A percentile compares a stretch with the other conserved stretches of the same genome.
These are phyloP conservation scores for Euborellia annulipes DNA, from an alignment of 1,140 invertebrate species.

Conservation along the genomic window DNA sequence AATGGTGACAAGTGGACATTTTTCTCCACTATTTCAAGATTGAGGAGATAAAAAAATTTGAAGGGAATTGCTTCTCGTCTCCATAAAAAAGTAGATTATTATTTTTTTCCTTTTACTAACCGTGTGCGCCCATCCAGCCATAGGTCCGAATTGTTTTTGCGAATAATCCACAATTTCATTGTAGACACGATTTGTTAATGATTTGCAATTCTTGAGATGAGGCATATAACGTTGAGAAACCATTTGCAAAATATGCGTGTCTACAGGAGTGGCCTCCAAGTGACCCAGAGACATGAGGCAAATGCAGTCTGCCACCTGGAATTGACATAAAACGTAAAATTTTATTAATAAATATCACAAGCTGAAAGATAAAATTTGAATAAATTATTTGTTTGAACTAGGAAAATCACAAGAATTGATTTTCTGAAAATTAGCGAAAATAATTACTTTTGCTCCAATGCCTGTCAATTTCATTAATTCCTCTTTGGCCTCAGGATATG, in stretches of 20 bases:
- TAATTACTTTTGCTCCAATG: slow-evolving; percentile 80
- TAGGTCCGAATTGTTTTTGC: slow-evolving; percentile 61
- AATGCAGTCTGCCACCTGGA: slow-evolving; percentile 91
- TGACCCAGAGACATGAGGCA: slow-evolving; percentile 92
- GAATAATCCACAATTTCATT: slow-evolving; percentile 72
- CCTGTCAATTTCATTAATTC: slow-evolving; percentile 65
- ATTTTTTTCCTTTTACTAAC: slow-evolving; percentile 19
- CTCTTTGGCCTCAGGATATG: slow-evolving; percentile 55
- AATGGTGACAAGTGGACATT: background rate
- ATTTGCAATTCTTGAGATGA: slow-evolving; percentile 57
- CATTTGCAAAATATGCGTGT: slow-evolving; percentile 93
- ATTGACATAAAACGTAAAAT: slow-evolving; percentile 13
- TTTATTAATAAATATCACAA: too few species aligned
- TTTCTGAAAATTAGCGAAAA: slow-evolving; percentile 2
- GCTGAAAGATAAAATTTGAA: background rate
- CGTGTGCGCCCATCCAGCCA: slow-evolving; percentile 91
- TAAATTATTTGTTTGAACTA: slow-evolving; percentile 3
- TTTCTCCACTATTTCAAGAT: background rate
- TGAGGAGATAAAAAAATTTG: background rate
- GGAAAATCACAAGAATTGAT: background rate
- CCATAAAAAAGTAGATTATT: background rate
- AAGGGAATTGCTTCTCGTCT: background rate
- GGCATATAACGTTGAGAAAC: slow-evolving; percentile 68
- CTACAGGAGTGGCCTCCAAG: slow-evolving; percentile 77
- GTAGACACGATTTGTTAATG: slow-evolving; percentile 69